Conservation (phyloP, 1,140 invertebrate species). For the Brachionus angularis region DNA sequence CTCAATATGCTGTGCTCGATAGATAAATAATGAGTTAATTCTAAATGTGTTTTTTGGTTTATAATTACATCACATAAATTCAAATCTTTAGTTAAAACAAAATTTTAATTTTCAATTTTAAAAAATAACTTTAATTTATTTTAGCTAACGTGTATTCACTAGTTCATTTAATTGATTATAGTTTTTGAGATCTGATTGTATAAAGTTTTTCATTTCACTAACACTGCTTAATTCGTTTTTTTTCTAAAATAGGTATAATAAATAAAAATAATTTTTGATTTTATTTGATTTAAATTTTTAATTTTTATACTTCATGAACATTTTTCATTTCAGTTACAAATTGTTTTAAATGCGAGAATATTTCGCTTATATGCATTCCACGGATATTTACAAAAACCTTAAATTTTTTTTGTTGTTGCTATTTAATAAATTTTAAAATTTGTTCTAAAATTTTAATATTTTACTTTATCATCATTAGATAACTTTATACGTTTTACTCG, state of each 20-base stretch:
- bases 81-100: constrained; percentile 7
- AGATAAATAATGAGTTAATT: constrained; percentile 18
- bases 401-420: too few species aligned
- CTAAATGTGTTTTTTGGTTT: constrained; percentile 29
- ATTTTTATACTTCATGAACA: constrained; percentile 25
- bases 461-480: constrained; percentile 30
- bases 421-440: too few species aligned
- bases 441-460: too few species aligned
- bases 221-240: constrained; percentile 20
- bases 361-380: constrained; percentile 37
- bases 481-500: neutral
- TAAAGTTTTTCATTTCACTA: constrained; percentile 27
- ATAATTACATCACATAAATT: constrained; percentile 30
- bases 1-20: constrained; percentile 25
- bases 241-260: constrained; percentile 10
- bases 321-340: constrained; percentile 17
- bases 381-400: constrained; percentile 30
- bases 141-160: neutral
- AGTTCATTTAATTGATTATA: neutral
- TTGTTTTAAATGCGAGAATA: constrained; percentile 34
- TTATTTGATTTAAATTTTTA: neutral
- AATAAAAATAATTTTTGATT: neutral
- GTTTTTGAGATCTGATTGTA: constrained; percentile 15
- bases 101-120: neutral
- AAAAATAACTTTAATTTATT: neutral